phyloP scores from a whole-genome alignment of 1,140 invertebrate species.

The Anastatus disparis region DNA sequence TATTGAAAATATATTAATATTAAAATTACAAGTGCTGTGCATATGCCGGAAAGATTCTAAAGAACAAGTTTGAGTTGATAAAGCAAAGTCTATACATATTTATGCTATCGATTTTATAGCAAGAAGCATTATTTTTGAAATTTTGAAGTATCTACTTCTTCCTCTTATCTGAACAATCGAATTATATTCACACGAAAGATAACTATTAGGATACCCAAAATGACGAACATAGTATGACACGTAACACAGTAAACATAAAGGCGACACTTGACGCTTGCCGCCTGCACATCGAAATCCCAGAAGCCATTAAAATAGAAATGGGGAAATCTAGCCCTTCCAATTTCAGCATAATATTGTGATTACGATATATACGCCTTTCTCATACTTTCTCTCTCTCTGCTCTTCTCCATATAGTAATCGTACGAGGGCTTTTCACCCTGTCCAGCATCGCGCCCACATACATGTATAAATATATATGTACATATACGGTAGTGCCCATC shows the following conservation, averaged over 20 bases:
- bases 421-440: constrained; percentile 10
- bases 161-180: constrained; percentile 3
- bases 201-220: constrained; percentile 21
- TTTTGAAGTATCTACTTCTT: too few relatives aligned
- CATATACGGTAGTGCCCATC: neutral
- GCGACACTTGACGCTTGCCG: constrained; percentile 42
- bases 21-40: too few relatives aligned
- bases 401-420: neutral
- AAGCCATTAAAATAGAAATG: constrained; percentile 65
- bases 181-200: constrained; percentile 1
- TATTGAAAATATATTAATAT: too few relatives aligned
- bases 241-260: constrained; percentile 26
- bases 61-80: too few relatives aligned
- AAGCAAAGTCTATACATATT: too few relatives aligned
- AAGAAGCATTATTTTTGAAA: too few relatives aligned
- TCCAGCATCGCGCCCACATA: neutral
- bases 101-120: too few relatives aligned
- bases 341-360: constrained; percentile 66
- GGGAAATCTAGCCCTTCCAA: constrained; percentile 62
- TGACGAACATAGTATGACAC: constrained; percentile 22
- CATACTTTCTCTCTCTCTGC: too few relatives aligned
- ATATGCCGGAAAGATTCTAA: too few relatives aligned
- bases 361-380: constrained; percentile 54
- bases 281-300: constrained; percentile 59
- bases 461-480: neutral